Conservation (phyloP, 1,140 invertebrate genomes). For the Oreohelix idahoensis region DNA sequence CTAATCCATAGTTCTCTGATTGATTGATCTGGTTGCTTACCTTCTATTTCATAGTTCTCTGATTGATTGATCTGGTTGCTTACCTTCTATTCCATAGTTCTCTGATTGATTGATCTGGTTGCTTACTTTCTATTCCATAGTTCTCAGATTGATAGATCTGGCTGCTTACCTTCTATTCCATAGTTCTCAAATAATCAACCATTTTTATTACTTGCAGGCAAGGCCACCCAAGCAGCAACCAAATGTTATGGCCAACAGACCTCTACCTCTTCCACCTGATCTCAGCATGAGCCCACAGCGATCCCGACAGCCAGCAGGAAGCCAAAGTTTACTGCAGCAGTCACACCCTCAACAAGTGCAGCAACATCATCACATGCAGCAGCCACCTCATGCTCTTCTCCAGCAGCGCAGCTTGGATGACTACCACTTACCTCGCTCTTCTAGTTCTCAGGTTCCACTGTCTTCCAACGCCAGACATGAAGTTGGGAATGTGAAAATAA, state of each 20-base stretch:
- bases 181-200: too few species aligned
- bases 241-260: constrained; percentile 33
- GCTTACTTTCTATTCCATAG: too few species aligned
- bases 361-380: not conserved
- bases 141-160: too few species aligned
- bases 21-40: too few species aligned
- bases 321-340: not conserved
- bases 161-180: too few species aligned
- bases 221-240: constrained; percentile 1
- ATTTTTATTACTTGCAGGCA: not conserved
- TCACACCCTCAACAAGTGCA: not conserved
- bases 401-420: constrained; percentile 42
- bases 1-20: too few species aligned
- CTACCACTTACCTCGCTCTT: constrained; percentile 43
- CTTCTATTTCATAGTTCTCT: too few species aligned
- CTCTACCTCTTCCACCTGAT: constrained; percentile 19
- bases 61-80: too few species aligned
- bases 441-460: constrained; percentile 35
- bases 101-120: too few species aligned
- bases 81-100: too few species aligned
- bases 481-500: constrained; percentile 25
- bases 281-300: constrained; percentile 10
- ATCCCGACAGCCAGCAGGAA: not conserved
- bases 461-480: constrained; percentile 22
- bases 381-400: not conserved